Base-by-base conservation (phyloP, 2,113 vertebrate species). In the Oceanodroma tethys region DNA sequence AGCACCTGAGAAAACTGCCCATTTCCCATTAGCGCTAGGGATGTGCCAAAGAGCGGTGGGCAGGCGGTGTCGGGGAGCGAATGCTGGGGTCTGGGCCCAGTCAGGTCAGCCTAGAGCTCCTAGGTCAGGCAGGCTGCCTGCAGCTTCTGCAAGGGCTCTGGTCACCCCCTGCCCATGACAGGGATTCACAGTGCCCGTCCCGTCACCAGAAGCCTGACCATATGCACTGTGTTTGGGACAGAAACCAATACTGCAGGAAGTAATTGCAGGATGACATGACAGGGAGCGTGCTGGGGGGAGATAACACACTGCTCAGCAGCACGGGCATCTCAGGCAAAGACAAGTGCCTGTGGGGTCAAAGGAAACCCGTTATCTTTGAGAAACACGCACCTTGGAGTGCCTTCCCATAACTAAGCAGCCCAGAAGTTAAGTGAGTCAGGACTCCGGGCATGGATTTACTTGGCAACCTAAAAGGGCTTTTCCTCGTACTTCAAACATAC, bases 341-440 rank as follows among this genome's bases (percentile, higher is more conserved):
- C 62, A 82, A 85, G 76, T 63, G 81, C 88, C 81, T 73, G 59
- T 71, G 85, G 76, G 78, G 91, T 90, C 78, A 88, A 71, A 78
- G 71, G 59, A 81, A 94, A 92, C 56, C n/a, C 1, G 7, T 90
- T 96, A 97, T 96, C 96, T 95, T 68, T 6, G 48, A 88, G 80
- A 91, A 97, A 89, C 95, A 95, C 0, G 12, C 70, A 90, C 71
- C 73, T n/a, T 55, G 48, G 82, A 93, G 43, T 60, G 82, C 48
- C 67, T 94, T 92, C 73, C 79, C 34, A 13, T 74, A 95, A 73
- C 76, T 90, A 79, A 95, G 86, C 74, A 72, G 59, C 63, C 81
- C 79, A 89, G 78, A 86, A 96, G 84, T 86, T 58, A 84, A 85
- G 55, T 27, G 62, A 95, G 74, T 84, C 74, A 85, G 75, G 84